A percentile compares a stretch with the other conserved stretches of the same genome.
These are phyloP conservation scores for Actinostola sp. DNA, from an alignment of 92 coral and sea anemone species.

Conservation along the genomic window DNA sequence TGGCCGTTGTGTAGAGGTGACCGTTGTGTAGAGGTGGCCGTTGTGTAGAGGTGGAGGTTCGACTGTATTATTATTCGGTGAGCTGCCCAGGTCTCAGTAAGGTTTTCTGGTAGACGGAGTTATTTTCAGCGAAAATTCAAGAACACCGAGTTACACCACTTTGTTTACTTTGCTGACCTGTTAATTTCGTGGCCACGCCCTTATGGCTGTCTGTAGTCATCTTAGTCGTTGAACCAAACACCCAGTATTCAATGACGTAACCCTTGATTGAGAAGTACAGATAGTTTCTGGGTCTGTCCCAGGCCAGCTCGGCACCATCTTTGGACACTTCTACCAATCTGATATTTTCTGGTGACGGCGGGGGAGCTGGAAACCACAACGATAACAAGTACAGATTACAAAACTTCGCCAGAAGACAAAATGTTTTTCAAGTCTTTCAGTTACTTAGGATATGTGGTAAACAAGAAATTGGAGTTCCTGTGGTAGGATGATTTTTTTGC, in stretches of 20 bases:
- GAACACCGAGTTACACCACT: background rate
- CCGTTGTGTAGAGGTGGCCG: no score
- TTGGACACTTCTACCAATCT: conserved; percentile 23
- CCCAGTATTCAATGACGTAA: conserved; percentile 35
- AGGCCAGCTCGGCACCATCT: conserved; percentile 24
- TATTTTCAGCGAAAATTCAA: background rate
- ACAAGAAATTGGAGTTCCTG: no score
- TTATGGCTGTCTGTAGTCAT: background rate
- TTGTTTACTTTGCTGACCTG: conserved; percentile 6
- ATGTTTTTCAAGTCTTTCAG: no score
- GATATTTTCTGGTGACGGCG: conserved; percentile 48
- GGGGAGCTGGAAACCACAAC: conserved; percentile 39
- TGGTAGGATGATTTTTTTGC: no score
- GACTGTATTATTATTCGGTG: no score
- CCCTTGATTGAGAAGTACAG: conserved; percentile 23
- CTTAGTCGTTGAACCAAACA: conserved; percentile 20
- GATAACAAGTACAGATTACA: background rate
- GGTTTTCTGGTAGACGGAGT: no score
- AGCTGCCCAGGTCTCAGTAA: no score
- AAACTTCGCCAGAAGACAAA: no score
- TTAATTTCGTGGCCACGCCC: conserved; percentile 12
- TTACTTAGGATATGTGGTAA: no score
- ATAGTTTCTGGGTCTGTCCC: conserved; percentile 27
- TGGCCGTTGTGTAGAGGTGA: no score
- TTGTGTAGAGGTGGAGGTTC: no score